These are phyloP conservation scores for Emydoidea blandingii DNA, from an alignment of 2,797 vertebrate genomes.

Conservation along the genomic window DNA sequence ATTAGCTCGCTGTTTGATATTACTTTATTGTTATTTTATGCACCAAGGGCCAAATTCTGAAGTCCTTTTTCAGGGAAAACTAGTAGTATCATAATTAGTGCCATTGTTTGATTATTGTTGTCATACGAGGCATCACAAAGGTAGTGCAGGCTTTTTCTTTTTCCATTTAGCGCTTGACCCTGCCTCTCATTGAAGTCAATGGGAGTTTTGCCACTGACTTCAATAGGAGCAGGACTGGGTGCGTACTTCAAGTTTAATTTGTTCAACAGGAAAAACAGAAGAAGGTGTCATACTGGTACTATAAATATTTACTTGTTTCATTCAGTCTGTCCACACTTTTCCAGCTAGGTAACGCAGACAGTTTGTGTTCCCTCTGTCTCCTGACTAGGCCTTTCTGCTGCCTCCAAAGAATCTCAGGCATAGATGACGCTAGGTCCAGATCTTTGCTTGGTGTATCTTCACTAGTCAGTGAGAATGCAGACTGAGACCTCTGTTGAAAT, in stretches of 20 bases:
- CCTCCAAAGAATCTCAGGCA: constrained; percentile 60
- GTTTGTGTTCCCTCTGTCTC: constrained; percentile 82
- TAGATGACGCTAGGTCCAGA: constrained; percentile 63
- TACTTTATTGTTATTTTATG: background rate
- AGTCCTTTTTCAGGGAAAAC: background rate
- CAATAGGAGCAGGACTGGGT: background rate
- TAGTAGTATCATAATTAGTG: background rate
- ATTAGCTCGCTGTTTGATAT: background rate
- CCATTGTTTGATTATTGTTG: background rate
- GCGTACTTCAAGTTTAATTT: background rate
- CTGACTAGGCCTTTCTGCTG: constrained; percentile 56
- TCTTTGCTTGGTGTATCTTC: constrained; percentile 84
- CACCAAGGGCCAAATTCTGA: rapidly evolving
- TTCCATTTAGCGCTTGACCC: background rate
- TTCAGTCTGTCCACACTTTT: constrained; percentile 90
- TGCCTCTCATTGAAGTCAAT: background rate
- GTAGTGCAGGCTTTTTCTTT: background rate
- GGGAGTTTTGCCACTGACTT: background rate
- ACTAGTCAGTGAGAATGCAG: constrained; percentile 87
- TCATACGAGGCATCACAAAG: background rate
- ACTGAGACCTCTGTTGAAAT: constrained; percentile 86
- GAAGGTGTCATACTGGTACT: constrained; percentile 18
- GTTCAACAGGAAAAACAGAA: background rate
- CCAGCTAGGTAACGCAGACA: constrained; percentile 86
- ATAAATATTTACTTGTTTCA: constrained; percentile 85